Percentiles rank a stretch among this genome's conserved stretches.
These are phyloP conservation scores for Rhodinocichla rosea DNA, from an alignment of 2,113 vertebrate species.

Conservation along the genomic window DNA sequence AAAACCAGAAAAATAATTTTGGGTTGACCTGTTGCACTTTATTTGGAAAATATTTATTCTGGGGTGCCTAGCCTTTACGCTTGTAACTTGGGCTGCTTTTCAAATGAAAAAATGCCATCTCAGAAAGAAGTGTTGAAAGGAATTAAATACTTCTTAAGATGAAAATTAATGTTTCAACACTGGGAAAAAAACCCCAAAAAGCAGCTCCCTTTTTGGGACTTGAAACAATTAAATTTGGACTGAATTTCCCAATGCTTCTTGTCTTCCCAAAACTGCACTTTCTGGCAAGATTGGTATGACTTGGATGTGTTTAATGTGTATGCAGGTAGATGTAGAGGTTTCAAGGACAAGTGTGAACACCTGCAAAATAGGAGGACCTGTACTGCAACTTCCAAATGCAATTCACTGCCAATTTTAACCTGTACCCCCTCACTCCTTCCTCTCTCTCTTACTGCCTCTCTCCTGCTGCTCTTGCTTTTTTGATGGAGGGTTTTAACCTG, in stretches of 20 bases:
- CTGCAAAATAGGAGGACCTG: background rate
- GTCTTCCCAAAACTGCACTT: background rate
- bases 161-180: background rate
- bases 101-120: background rate
- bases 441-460: background rate
- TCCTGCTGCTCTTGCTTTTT: background rate
- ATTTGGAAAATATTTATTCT: constrained; percentile 3
- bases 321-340: background rate
- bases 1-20: background rate
- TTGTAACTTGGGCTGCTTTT: background rate
- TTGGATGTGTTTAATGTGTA: background rate
- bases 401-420: background rate
- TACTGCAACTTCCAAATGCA: background rate
- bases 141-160: background rate
- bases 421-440: background rate
- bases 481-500: background rate
- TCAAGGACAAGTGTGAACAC: background rate
- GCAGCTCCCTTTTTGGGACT: background rate
- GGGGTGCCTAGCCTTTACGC: background rate
- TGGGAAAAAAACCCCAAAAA: too few species aligned
- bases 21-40: background rate
- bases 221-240: background rate
- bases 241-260: background rate
- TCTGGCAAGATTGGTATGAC: background rate
- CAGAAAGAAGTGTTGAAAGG: background rate